Evolutionary conservation across 2,113 vertebrate genomes (phyloP).

Genomic region (Lasiurus borealis): DNA sequence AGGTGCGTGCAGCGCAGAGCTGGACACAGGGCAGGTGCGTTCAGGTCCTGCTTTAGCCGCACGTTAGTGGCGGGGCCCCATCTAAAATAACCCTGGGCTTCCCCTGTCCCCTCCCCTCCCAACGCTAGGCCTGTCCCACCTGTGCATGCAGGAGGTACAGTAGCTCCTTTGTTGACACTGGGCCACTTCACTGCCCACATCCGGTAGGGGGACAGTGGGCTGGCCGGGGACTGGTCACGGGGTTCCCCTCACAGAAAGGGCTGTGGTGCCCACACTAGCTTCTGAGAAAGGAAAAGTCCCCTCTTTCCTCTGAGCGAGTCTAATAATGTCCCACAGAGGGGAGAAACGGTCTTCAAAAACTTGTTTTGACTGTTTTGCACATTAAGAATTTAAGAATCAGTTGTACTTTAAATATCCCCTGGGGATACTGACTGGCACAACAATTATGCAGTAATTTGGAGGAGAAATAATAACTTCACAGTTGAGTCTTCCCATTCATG

Average conservation of each 20-base stretch:
- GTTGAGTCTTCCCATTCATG: not conserved
- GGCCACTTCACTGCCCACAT: not conserved
- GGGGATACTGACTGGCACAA: not conserved
- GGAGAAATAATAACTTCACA: not conserved
- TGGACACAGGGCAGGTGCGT: not conserved
- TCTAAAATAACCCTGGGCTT: not conserved
- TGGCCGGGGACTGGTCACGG: not conserved
- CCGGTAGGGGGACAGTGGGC: not conserved
- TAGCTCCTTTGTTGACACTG: not conserved
- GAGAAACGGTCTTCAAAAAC: not conserved
- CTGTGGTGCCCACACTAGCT: not conserved
- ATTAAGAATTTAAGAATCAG: not conserved
- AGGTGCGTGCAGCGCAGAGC: fast-evolving
- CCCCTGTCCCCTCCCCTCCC: not conserved
- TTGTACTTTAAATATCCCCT: not conserved
- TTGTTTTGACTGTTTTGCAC: not conserved
- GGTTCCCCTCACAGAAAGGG: slow-evolving; percentile 13
- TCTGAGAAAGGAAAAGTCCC: not conserved
- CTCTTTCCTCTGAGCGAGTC: not conserved
- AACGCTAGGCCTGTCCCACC: not conserved
- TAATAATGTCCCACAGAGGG: not conserved
- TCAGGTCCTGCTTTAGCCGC: too few species aligned
- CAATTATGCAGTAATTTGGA: not conserved
- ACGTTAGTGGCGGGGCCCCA: not conserved
- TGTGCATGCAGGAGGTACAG: not conserved